phyloP scores from a whole-genome alignment of 2,113 vertebrate genomes.

The Muscicapa adusta region DNA sequence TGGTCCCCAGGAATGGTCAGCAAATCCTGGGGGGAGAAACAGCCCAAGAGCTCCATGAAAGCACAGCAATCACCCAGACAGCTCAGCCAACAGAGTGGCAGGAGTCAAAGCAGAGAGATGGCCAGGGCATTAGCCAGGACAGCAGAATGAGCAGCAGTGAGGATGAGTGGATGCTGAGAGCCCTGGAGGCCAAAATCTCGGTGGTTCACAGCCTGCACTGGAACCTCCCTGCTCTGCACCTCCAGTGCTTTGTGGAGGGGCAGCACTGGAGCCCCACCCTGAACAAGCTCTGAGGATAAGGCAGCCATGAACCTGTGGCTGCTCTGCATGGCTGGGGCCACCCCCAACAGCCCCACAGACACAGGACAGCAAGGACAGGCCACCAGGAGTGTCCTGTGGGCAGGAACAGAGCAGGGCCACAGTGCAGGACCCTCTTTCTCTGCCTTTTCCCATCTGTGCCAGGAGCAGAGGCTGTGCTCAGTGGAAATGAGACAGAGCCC shows the following conservation, averaged over 20 bases:
- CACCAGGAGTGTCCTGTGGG: accelerated
- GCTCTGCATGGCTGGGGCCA: neutral
- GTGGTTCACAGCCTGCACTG: accelerated
- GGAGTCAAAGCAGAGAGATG: neutral
- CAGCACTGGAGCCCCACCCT: accelerated
- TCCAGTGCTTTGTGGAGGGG: neutral
- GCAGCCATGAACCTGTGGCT: neutral
- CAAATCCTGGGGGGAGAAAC: neutral
- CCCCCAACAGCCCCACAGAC: neutral
- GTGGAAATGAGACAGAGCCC: neutral
- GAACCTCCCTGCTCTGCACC: neutral
- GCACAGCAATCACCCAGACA: neutral
- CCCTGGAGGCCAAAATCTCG: neutral
- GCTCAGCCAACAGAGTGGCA: neutral
- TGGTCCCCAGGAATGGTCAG: neutral
- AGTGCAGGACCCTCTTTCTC: neutral
- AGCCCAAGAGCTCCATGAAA: accelerated
- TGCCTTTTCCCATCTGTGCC: neutral
- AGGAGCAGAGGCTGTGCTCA: neutral
- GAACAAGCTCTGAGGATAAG: neutral
- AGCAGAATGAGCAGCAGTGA: accelerated
- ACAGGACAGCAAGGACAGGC: neutral
- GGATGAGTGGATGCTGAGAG: accelerated
- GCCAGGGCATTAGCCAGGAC: neutral
- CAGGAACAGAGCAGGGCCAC: neutral